Evolutionary conservation across 2,113 vertebrate genomes (phyloP).

Genomic region (Aphelocoma coerulescens): DNA sequence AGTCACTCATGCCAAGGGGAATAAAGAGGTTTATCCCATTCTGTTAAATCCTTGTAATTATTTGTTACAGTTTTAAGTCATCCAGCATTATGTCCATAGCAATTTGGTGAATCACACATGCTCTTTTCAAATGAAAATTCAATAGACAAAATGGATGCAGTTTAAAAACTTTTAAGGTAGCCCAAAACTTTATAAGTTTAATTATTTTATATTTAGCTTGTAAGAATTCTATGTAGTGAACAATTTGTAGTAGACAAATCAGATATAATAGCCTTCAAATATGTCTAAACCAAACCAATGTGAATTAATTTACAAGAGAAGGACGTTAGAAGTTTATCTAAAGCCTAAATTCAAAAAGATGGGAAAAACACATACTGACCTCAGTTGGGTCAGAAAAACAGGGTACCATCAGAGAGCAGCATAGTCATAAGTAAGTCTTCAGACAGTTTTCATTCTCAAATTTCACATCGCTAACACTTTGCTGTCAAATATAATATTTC

Average conservation of each 20-base stretch:
- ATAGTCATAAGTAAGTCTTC: background rate
- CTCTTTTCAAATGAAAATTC: background rate
- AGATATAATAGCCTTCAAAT: background rate
- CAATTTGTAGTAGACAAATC: background rate
- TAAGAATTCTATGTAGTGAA: background rate
- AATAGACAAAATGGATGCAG: background rate
- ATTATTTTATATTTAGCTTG: background rate
- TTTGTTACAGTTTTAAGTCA: conserved; percentile 47
- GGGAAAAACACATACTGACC: background rate
- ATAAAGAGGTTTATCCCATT: conserved; percentile 36
- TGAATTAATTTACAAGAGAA: background rate
- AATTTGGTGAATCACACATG: background rate
- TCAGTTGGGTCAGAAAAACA: background rate
- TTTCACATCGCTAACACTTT: conserved; percentile 8
- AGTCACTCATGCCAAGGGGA: conserved; percentile 38
- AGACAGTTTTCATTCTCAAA: background rate
- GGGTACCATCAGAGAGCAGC: conserved; percentile 7
- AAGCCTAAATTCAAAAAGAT: background rate
- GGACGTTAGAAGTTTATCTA: background rate
- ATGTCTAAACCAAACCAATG: background rate
- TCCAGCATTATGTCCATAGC: background rate
- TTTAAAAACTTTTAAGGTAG: background rate
- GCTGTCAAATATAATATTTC: conserved; percentile 55
- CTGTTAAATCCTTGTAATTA: conserved; percentile 50
- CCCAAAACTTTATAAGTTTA: background rate